Base-by-base conservation (phyloP, 2,888 invertebrate genomes). In the Cheilosia grossa region DNA sequence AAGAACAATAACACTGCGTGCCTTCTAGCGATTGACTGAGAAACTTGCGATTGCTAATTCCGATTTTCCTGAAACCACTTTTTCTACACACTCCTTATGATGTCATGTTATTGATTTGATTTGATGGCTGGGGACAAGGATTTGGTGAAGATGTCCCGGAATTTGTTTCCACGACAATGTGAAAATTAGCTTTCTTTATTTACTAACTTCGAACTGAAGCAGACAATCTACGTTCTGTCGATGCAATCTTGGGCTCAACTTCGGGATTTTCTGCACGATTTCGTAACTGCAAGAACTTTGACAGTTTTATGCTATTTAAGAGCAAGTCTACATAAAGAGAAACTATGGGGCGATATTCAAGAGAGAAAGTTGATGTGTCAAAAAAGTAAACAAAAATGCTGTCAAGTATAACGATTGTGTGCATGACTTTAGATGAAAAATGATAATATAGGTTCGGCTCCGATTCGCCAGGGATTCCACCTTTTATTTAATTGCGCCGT, bases 31-130 rank as follows among this genome's bases (percentile, higher is more conserved):
- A 73, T n/a, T 19, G 17, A 19, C 54, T 33, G 59, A 19, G 19
- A 47, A 56, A 54, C 13, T 21, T 24, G 44, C 27, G 49, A 44
- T 67, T 47, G 54, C 10, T 15, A 37, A 30, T 44, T 13, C 51
- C 4, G 21, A 47, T 67, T 19, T 64, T 63, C 21, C 33, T 73
- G 54, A 59, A 59, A 69, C 72, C 42, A 53, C 64, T 69, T 21
- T 42, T 47, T 9, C 42, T 24, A 59, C 42, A 47, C 17, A 63
- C 64, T 75, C 51, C 69, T 82, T 82, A 85, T 85, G 85, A 85
- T 85, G 85, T 85, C 85, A 85, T 85, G 66, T 81, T 87, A 83
- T 49, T 66, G 80, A 80, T 83, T 79, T 15, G 21, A 66, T 47
- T 61, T 21, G 49, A 66, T 59, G 54, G 53, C 24, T 9, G 15